Base-by-base conservation (phyloP, 2,888 invertebrate genomes). In the Coremacera marginata region DNA sequence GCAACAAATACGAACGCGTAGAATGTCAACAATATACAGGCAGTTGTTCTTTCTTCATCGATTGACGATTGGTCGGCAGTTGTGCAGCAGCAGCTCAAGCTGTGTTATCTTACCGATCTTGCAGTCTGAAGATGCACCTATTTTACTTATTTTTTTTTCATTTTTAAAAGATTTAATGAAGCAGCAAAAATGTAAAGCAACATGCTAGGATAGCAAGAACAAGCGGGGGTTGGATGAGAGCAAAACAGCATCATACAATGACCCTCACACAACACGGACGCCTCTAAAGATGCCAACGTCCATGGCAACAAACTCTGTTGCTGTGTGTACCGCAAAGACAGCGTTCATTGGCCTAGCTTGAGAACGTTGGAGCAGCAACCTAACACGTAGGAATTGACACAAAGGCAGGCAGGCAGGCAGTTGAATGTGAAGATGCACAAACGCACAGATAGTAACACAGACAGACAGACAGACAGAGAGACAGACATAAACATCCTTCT, bases 301-400 rank as follows among this genome's bases (percentile, higher is more conserved):
- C 44, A 7, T 9, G n/a, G 34, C 63, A 34, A 34, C 27, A 44
- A 44, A 44, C 44, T 63, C 63, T 16, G 16, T n/a, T 44, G 44
- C 44, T 11, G 27, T 34, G 63, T 63, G 27, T 63, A 63, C 63
- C 63, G 63, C 63, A 63, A 63, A 63, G 34, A 34, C 34, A 34
- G 31, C 34, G 63, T 63, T 63, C 63, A 63, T 25, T 63, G 34
- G 34, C 63, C 63, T 27, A 25, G 63, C 31, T 25, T 27, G 60
- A 27, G 27, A 16, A 22, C 27, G 27, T 4, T 22, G 16, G 27
- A 27, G 25, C 16, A 5, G 62, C 14, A 62, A 25, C 62, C 5
- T 9, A 27, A 19, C 22, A 27, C 27, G 27, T 14, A 62, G 27
- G 16, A 31, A 2, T 27, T 25, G 62, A 25, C 27, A 25, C 27